phyloP scores from a whole-genome alignment of 2,113 vertebrate genomes.

The western clawed frog (Xenopus tropicalis) region DNA sequence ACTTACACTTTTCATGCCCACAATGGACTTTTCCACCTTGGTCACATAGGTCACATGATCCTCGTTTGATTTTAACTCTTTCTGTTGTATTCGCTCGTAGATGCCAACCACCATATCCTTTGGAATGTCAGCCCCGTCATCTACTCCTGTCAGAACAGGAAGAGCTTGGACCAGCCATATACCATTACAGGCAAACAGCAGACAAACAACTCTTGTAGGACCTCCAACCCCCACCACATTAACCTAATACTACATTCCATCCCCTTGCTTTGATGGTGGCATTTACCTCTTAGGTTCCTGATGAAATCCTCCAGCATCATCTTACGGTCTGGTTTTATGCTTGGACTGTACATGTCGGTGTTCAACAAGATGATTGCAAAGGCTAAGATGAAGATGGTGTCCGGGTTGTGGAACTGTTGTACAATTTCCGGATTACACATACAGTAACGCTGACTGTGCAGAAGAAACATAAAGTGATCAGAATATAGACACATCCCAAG shows the following conservation, averaged over 20 bases:
- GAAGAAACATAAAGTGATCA: background rate
- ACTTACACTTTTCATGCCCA: slow-evolving; percentile 96
- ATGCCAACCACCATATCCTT: slow-evolving; percentile 94
- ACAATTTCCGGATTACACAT: slow-evolving; percentile 99
- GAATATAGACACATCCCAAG: no score
- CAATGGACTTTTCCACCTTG: slow-evolving; percentile 96
- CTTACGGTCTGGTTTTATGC: slow-evolving; percentile 97
- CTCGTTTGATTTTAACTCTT: slow-evolving; percentile 94
- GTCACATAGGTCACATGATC: slow-evolving; percentile 97
- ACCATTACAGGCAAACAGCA: background rate
- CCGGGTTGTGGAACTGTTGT: slow-evolving; percentile 98
- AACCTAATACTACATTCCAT: background rate
- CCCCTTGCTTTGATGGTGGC: background rate
- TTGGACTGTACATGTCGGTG: slow-evolving; percentile 98
- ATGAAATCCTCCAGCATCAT: slow-evolving; percentile 99
- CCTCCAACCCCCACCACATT: background rate
- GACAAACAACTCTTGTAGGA: background rate
- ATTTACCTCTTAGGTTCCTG: slow-evolving; percentile 90
- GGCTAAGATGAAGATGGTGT: slow-evolving; percentile 98
- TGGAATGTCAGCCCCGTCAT: slow-evolving; percentile 95
- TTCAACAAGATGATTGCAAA: slow-evolving; percentile 98
- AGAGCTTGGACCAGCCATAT: background rate
- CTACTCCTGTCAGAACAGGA: slow-evolving; percentile 75
- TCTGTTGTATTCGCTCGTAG: slow-evolving; percentile 95
- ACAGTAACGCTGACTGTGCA: slow-evolving; percentile 91